A percentile compares a stretch with the other conserved stretches of the same genome.
Conservation (phyloP, 1,140 invertebrate genomes). For the Globodera rostochiensis region DNA sequence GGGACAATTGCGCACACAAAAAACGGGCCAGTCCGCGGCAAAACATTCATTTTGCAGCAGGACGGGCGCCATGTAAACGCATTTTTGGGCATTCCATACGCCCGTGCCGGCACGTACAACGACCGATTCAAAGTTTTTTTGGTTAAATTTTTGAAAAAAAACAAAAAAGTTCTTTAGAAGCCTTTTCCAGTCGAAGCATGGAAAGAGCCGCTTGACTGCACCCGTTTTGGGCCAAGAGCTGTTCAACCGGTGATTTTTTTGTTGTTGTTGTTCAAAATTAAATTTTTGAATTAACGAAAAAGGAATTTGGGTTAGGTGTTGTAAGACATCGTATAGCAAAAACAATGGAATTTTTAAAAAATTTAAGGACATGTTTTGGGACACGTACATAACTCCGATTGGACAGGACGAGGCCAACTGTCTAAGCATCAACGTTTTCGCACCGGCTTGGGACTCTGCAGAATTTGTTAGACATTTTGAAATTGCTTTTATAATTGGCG, state of each 20-base stretch:
- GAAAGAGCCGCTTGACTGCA: constrained; percentile 39
- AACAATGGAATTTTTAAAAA: neutral
- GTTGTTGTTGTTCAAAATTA: neutral
- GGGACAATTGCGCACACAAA: constrained; percentile 31
- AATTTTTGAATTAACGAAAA: neutral
- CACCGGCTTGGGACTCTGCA: constrained; percentile 39
- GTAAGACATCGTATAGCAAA: neutral
- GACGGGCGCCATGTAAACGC: constrained; percentile 48
- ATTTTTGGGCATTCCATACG: constrained; percentile 59
- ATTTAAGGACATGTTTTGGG: constrained; percentile 38
- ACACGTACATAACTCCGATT: constrained; percentile 39
- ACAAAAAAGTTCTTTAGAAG: constrained; percentile 39
- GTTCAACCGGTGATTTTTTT: constrained; percentile 29
- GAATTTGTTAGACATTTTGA: constrained; percentile 27
- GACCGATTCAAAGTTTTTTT: constrained; percentile 54
- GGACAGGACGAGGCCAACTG: constrained; percentile 39
- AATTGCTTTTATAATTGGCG: too few species aligned
- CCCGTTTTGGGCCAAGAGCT: constrained; percentile 40
- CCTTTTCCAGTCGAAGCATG: constrained; percentile 44
- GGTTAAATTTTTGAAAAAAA: neutral
- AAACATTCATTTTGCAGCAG: constrained; percentile 37
- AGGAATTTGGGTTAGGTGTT: neutral
- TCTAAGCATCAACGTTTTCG: constrained; percentile 39
- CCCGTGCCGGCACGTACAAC: constrained; percentile 45
- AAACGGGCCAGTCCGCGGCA: constrained; percentile 46